A percentile compares a stretch with the other conserved stretches of the same genome.
phyloP scores from a whole-genome alignment of 2,113 vertebrate genomes.

The Ranitomeya imitator region DNA sequence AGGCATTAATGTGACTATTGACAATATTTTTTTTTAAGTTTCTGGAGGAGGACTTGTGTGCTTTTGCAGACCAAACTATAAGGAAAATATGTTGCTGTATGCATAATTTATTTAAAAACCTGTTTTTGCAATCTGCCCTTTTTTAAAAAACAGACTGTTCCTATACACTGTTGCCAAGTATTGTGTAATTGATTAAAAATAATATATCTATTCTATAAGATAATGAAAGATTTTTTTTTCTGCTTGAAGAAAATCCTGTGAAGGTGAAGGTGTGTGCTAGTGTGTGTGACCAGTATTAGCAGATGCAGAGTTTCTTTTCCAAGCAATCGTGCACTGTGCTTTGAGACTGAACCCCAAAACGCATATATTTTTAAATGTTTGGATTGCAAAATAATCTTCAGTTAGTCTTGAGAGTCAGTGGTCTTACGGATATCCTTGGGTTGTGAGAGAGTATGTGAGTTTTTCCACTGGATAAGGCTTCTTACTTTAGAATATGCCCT shows the following conservation, averaged over 20 bases:
- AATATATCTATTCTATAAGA: slow-evolving; percentile 12
- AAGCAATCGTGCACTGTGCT: neutral
- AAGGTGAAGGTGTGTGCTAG: neutral
- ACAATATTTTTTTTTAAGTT: neutral
- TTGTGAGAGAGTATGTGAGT: too few relatives aligned
- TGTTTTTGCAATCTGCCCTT: slow-evolving; percentile 27
- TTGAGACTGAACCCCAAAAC: too few relatives aligned
- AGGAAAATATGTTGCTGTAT: slow-evolving; percentile 25
- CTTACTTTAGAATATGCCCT: too few relatives aligned
- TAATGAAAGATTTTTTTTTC: neutral
- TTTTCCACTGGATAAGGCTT: too few relatives aligned
- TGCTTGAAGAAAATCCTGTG: neutral
- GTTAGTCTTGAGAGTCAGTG: too few relatives aligned
- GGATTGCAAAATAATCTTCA: too few relatives aligned
- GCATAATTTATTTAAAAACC: slow-evolving; percentile 21
- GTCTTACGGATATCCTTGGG: too few relatives aligned
- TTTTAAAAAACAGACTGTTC: slow-evolving; percentile 11
- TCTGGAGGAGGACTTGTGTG: neutral
- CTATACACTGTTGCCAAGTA: neutral
- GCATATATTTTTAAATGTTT: too few relatives aligned
- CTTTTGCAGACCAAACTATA: slow-evolving; percentile 10
- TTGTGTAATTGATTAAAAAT: neutral
- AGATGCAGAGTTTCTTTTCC: neutral
- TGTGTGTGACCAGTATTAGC: neutral
- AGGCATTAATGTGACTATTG: slow-evolving; percentile 14